Base-by-base conservation (phyloP, 2,888 invertebrate species). In the Diplolepis rosae region DNA sequence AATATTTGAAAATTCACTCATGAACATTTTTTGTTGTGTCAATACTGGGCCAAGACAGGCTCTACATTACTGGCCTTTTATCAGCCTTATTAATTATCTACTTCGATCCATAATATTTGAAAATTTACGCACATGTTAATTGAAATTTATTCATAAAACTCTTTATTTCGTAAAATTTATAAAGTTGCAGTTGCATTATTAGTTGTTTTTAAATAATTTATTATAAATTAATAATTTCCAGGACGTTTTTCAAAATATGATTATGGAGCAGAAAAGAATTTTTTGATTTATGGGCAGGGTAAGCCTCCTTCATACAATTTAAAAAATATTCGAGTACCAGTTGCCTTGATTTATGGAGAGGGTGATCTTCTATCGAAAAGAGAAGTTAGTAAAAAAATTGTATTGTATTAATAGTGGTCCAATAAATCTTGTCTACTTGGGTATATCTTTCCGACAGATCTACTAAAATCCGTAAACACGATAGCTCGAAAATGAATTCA, bases 221-320 rank as follows among this genome's bases (percentile, higher is more conserved):
- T 6, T 2, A 42, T 35, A 11, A 2, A 35, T 15, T 28, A 42
- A 45, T 30, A 13, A 28, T 15, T 52, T 52, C 5, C 18, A 82
- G 82, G 79, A 11, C 72, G 77, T 32, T 83, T 83, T 66, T 69
- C 69, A 66, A 68, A 76, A 54, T 83, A 71, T 65, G 80, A 83
- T 51, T 79, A 78, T 30, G 78, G 79, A 4, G 7, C 27, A 0
- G 35, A 65, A 1, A 61, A 66, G 52, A 83, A 83, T 74, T 72
- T 79, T 7, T 65, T 30, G 35, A 73, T 50, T 15, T 83, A 83
- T 39, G 73, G 72, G 50, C 71, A 71, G 35, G 42, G 13, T 7
- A 48, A 51, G 65, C 75, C 82, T 50, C 80, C 78, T 5, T 0
- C 11, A 15, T 84, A 83, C 71, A 72, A 81, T 65, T 54, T 83